Evolutionary conservation across 2,888 invertebrate species (phyloP).

Genomic region (Scaptomyza parva): DNA sequence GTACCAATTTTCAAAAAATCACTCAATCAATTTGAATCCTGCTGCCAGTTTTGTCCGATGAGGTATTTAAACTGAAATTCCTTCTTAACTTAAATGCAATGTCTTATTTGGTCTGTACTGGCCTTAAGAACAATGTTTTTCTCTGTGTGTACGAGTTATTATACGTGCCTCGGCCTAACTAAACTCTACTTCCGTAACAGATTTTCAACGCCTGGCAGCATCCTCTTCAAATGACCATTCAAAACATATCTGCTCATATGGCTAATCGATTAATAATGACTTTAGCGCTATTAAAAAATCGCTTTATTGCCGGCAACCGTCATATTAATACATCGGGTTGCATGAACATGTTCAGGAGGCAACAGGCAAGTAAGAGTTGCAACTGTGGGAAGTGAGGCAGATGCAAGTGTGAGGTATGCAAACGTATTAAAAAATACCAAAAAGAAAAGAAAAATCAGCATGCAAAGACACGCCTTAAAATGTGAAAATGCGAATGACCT

Average conservation of each 20-base stretch:
- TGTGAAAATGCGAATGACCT: constrained; percentile 83
- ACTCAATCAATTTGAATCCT: constrained; percentile 61
- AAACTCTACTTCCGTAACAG: constrained; percentile 38
- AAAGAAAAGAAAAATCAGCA: constrained; percentile 57
- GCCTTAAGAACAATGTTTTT: background rate
- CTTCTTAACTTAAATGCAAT: no score
- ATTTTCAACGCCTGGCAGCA: constrained; percentile 41
- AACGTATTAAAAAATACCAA: constrained; percentile 36
- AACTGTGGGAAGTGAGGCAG: constrained; percentile 39
- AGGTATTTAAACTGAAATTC: no score
- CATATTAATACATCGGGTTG: background rate
- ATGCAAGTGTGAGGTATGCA: constrained; percentile 36
- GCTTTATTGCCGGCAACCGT: constrained; percentile 47
- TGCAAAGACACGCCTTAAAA: constrained; percentile 76
- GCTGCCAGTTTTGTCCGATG: background rate
- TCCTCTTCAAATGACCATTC: constrained; percentile 33
- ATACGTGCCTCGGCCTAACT: constrained; percentile 34
- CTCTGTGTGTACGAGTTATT: constrained; percentile 10
- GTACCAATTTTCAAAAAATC: no score
- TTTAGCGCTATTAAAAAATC: constrained; percentile 75
- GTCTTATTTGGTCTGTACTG: background rate
- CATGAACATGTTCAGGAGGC: constrained; percentile 47
- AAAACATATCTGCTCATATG: constrained; percentile 35
- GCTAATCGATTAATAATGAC: constrained; percentile 83
- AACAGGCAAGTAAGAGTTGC: constrained; percentile 72